Evolutionary conservation across 2,888 invertebrate genomes (phyloP).

Genomic region (Eulithis prunata): DNA sequence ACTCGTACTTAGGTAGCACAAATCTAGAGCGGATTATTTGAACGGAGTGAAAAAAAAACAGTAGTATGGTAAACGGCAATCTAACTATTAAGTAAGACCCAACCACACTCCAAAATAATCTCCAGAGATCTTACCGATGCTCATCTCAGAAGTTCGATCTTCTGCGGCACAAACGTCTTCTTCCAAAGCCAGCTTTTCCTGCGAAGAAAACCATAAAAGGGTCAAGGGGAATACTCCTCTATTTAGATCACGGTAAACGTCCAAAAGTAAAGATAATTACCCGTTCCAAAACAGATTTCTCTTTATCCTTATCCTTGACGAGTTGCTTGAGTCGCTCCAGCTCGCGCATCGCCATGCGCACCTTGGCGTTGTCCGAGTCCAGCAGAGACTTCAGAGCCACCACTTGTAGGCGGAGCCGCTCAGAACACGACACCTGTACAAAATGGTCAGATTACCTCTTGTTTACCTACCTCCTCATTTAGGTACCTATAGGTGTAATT

Average conservation of each 20-base stretch:
- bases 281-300: constrained; percentile 71
- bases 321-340: constrained; percentile 76
- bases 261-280: constrained; percentile 43
- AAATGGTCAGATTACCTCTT: not conserved
- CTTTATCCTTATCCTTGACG: constrained; percentile 70
- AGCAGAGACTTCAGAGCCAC: constrained; percentile 83
- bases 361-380: constrained; percentile 83
- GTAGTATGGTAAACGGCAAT: too few relatives aligned
- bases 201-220: constrained; percentile 25
- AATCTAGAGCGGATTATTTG: too few relatives aligned
- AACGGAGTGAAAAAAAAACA: too few relatives aligned
- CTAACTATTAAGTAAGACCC: too few relatives aligned
- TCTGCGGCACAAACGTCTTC: constrained; percentile 71
- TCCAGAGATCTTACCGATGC: constrained; percentile 59
- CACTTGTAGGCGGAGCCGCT: constrained; percentile 83
- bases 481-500: too few relatives aligned
- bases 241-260: too few relatives aligned
- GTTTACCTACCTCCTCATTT: too few relatives aligned
- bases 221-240: not conserved
- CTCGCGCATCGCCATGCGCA: constrained; percentile 75
- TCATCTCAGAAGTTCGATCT: constrained; percentile 73
- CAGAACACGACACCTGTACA: constrained; percentile 67
- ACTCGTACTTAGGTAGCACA: too few relatives aligned
- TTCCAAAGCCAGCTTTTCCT: constrained; percentile 77
- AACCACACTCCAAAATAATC: too few relatives aligned